Conservation (phyloP, 1,140 invertebrate genomes). For the Nixonia krombeini region DNA sequence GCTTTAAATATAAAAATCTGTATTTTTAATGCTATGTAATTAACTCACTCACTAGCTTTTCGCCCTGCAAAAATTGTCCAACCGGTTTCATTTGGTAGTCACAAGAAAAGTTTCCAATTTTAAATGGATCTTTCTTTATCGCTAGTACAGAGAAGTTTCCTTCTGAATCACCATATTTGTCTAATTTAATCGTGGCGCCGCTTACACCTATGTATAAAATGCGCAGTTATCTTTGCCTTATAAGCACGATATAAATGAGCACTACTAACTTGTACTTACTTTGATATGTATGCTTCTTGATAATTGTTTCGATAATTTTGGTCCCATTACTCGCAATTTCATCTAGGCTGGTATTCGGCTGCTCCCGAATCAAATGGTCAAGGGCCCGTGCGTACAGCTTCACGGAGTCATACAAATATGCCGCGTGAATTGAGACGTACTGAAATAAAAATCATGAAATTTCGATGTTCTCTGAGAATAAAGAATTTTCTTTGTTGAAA, state of each 20-base stretch:
- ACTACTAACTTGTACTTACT: too few relatives aligned
- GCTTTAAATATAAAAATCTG: too few relatives aligned
- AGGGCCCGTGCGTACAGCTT: slow-evolving; percentile 91
- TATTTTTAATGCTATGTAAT: too few relatives aligned
- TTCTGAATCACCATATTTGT: slow-evolving; percentile 94
- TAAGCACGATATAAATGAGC: slow-evolving; percentile 9
- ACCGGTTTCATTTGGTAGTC: slow-evolving; percentile 84
- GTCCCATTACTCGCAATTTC: slow-evolving; percentile 84
- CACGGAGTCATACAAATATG: slow-evolving; percentile 96
- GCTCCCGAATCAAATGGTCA: slow-evolving; percentile 79
- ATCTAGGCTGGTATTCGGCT: slow-evolving; percentile 76
- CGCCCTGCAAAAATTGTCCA: slow-evolving; percentile 83
- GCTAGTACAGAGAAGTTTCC: slow-evolving; percentile 96
- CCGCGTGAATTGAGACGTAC: slow-evolving; percentile 93
- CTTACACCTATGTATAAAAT: slow-evolving; percentile 85
- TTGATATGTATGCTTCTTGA: slow-evolving; percentile 81
- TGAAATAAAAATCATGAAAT: slow-evolving; percentile 66
- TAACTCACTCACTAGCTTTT: slow-evolving; percentile 82
- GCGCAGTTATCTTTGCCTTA: too few relatives aligned
- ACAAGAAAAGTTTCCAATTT: slow-evolving; percentile 77
- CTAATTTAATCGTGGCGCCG: slow-evolving; percentile 90
- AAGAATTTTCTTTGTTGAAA: too few relatives aligned
- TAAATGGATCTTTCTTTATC: slow-evolving; percentile 74
- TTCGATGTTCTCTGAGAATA: too few relatives aligned
- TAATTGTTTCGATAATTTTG: slow-evolving; percentile 84